These are phyloP conservation scores for Megaptera novaeangliae DNA, from an alignment of 2,113 vertebrate genomes.

Conservation along the genomic window DNA sequence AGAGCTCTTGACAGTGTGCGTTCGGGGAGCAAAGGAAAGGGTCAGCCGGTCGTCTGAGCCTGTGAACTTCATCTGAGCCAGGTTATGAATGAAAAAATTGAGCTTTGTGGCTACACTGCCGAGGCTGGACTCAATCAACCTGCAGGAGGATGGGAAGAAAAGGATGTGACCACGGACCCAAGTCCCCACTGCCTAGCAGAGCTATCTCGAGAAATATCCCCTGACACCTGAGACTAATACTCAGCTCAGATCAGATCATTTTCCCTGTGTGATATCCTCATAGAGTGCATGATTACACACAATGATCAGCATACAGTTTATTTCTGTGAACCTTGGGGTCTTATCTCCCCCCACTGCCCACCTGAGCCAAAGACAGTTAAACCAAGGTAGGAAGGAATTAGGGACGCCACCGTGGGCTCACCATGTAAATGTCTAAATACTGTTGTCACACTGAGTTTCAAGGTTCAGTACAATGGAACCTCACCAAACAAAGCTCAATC, in stretches of 20 bases:
- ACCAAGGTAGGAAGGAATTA: background rate
- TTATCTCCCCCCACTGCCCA: background rate
- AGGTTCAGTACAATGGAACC: background rate
- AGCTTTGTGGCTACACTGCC: conserved; percentile 98
- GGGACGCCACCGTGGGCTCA: background rate
- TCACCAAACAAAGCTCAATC: background rate
- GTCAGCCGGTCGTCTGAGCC: conserved; percentile 87
- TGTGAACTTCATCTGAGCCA: conserved; percentile 97
- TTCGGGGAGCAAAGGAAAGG: conserved; percentile 91
- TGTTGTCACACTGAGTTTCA: background rate
- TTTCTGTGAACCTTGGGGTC: background rate
- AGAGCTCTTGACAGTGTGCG: conserved; percentile 85
- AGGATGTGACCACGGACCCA: background rate
- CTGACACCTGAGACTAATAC: background rate
- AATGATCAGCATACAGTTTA: background rate
- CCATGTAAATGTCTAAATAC: background rate
- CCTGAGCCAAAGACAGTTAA: background rate
- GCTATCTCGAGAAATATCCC: background rate
- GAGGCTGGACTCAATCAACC: conserved; percentile 96
- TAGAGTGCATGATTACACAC: background rate
- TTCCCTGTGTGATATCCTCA: background rate
- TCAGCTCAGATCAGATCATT: background rate
- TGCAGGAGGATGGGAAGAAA: conserved; percentile 53
- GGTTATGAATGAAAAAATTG: conserved; percentile 99
- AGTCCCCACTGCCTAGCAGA: background rate